Evolutionary conservation across 2,113 vertebrate genomes (phyloP).

Genomic region (Plestiodon gilberti): DNA sequence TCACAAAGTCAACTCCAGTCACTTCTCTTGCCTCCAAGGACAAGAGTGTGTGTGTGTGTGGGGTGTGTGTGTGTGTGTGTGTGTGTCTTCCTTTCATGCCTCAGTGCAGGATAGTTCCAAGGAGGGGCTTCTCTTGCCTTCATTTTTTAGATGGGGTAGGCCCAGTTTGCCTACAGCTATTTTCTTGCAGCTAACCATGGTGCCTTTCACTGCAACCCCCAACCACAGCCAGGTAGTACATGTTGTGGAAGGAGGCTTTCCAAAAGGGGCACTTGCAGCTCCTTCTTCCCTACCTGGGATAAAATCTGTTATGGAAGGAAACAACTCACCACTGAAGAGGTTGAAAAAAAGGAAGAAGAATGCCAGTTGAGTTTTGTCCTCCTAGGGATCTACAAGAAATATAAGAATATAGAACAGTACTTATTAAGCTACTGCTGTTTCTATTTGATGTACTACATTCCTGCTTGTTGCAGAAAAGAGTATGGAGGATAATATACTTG

Average conservation of each 20-base stretch:
- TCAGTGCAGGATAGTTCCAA: background rate
- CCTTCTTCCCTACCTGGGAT: background rate
- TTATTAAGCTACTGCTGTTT: background rate
- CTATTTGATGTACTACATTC: background rate
- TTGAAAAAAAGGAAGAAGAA: conserved; percentile 60
- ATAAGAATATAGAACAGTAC: background rate
- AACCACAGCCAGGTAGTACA: background rate
- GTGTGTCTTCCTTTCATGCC: background rate
- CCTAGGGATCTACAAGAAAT: conserved; percentile 44
- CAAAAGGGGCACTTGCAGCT: background rate
- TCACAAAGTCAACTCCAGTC: background rate
- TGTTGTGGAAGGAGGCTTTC: background rate
- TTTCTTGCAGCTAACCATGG: background rate
- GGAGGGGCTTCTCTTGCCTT: background rate
- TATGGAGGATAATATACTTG: background rate
- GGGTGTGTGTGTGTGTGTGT: no score
- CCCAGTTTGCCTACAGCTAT: background rate
- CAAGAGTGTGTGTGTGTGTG: background rate
- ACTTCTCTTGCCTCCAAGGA: background rate
- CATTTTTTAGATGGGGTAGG: background rate
- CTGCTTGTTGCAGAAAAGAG: background rate
- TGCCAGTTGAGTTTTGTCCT: conserved; percentile 59
- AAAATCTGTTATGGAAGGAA: background rate
- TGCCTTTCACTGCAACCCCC: background rate
- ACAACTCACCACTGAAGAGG: conserved; percentile 75